Evolutionary conservation across 2,888 invertebrate genomes (phyloP), one percentile per base, ranked within the genome.

Genomic region (Sinotaia quadrata): DNA sequence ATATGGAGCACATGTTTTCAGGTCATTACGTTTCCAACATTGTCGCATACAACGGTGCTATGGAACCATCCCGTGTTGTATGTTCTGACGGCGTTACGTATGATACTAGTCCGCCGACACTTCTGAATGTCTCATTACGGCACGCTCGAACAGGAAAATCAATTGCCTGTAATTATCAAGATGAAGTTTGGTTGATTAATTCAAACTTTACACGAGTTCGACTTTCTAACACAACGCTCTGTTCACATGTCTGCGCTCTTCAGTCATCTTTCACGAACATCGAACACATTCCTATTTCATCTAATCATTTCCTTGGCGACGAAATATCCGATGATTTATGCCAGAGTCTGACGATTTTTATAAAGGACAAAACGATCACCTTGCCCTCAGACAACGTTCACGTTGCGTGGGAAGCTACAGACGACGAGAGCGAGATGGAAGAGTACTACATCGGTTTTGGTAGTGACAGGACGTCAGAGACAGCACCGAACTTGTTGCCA

Each of bases 31-130:
- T 69, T 57, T 58, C 69, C 12, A 75, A 78, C 2, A 75, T 82
- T 29, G 68, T 82, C n/a, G 81, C 82, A 10, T 78, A 74, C 56
- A 82, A 82, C 66, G 71, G 76, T 58, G 82, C 81, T 8, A 59
- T 79, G 71, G 74, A 62, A 15, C 76, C 80, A 4, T 82, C 81
- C 2, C 31, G 47, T 5, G 63, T 73, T 12, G 78, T 69, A 15
- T 83, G 81, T 72, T 80, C 81, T 24, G 78, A 81, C 59, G 82
- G 82, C 5, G 69, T 83, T 21, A 68, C 61, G 5, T 71, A 71
- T 21, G 78, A 76, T 68, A 59, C 37, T 10, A 71, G 74, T 12
- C 63, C 63, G 4, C 63, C 63, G 12, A 1, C 15, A 4, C 29
- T 63, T 21, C 37, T 12, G 52, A 63, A 63, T 54, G 52, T 63